Evolutionary conservation across 2,113 vertebrate species (phyloP).

Genomic region (Heterochromis multidens): DNA sequence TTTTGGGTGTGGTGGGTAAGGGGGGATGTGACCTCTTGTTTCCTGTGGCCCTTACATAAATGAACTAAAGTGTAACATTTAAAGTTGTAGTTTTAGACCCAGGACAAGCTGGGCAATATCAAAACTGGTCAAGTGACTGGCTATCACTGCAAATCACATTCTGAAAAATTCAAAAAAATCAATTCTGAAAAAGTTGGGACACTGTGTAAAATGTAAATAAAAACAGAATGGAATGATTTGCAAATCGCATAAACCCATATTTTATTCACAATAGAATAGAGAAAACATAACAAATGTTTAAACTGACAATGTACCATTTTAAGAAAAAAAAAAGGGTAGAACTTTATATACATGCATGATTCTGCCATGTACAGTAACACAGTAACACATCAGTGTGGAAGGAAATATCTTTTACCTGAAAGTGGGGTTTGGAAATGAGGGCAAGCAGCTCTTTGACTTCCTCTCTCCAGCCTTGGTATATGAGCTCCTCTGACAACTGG

Average conservation of each 20-base stretch:
- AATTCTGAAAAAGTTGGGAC: too few relatives aligned
- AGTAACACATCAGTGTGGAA: not conserved
- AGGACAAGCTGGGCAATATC: not conserved
- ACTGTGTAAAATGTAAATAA: not conserved
- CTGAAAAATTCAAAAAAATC: not conserved
- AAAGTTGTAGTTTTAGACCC: not conserved
- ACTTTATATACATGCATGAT: not conserved
- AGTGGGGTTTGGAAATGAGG: constrained; percentile 63
- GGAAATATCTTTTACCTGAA: constrained; percentile 56
- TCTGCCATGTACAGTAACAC: not conserved
- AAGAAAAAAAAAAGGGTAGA: not conserved
- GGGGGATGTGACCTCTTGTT: not conserved
- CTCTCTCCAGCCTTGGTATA: constrained; percentile 20
- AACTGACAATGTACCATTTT: not conserved
- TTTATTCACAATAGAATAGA: not conserved
- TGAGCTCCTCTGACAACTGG: constrained; percentile 61
- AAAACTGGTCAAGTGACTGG: not conserved
- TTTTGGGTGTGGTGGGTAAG: not conserved
- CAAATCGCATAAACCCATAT: too few relatives aligned
- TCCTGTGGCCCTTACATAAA: not conserved
- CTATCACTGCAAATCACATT: not conserved
- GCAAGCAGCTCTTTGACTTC: constrained; percentile 61
- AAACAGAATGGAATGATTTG: accelerated
- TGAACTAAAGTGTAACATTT: not conserved
- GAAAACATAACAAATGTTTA: not conserved